A percentile compares a stretch with the other conserved stretches of the same genome.
These are phyloP conservation scores for Pangasius mekongensis DNA, from an alignment of 2,797 vertebrate genomes.

Conservation along the genomic window DNA sequence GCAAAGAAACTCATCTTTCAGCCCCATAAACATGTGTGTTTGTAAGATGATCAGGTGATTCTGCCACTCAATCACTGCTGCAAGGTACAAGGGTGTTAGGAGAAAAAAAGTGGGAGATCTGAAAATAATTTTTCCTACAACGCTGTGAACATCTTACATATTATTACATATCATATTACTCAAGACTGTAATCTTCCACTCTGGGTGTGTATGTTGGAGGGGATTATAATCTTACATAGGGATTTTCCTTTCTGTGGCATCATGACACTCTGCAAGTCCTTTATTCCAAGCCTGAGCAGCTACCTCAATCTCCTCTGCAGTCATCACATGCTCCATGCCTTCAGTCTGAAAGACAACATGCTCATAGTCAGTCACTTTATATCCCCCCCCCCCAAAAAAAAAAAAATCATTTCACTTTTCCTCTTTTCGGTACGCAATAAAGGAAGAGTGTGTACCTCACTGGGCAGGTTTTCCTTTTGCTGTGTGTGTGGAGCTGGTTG, in stretches of 20 bases:
- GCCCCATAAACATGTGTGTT: not conserved
- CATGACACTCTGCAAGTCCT: constrained; percentile 60
- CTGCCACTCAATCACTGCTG: not conserved
- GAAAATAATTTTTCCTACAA: not conserved
- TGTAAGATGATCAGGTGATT: not conserved
- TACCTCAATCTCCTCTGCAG: constrained; percentile 80
- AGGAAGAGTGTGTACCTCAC: constrained; percentile 72
- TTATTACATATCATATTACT: not conserved
- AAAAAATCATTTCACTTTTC: not conserved
- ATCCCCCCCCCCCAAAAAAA: no score
- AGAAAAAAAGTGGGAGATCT: not conserved
- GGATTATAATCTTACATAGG: constrained; percentile 81
- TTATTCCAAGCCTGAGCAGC: constrained; percentile 76
- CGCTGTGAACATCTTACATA: not conserved
- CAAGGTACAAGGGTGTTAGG: not conserved
- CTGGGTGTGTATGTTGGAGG: no score
- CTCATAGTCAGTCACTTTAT: not conserved
- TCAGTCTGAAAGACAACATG: constrained; percentile 64
- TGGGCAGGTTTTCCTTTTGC: constrained; percentile 63
- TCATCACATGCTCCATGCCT: constrained; percentile 71
- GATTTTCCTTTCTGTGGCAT: constrained; percentile 66
- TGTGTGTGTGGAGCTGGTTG: constrained; percentile 74
- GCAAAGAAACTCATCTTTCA: not conserved
- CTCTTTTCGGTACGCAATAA: not conserved
- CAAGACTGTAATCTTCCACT: not conserved